phyloP scores from a whole-genome alignment of 1,140 invertebrate genomes.

The Saccostrea glomerata region DNA sequence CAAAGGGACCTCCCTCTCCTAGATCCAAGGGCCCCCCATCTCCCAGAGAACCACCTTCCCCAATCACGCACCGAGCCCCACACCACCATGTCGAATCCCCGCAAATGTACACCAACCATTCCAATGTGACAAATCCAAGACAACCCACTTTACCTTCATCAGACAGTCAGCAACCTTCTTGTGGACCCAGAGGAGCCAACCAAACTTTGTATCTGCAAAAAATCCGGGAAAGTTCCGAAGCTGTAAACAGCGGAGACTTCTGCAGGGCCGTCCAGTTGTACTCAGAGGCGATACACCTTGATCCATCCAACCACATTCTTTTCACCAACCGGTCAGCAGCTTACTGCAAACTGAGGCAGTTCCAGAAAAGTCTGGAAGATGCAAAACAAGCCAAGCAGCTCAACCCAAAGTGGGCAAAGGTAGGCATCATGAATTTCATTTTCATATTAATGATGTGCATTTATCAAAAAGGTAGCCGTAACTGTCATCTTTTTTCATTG shows the following conservation, averaged over 20 bases:
- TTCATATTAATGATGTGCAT: background rate
- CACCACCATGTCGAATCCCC: background rate
- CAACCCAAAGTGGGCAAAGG: conserved; percentile 92
- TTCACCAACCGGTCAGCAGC: conserved; percentile 94
- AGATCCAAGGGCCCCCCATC: background rate
- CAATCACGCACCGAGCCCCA: background rate
- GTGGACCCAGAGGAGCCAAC: conserved; percentile 35
- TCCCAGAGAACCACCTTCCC: background rate
- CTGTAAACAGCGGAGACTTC: conserved; percentile 87
- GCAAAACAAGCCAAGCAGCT: conserved; percentile 89
- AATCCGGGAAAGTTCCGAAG: conserved; percentile 87
- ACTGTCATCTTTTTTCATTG: conserved; percentile 9
- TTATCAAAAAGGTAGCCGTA: background rate
- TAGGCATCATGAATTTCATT: conserved; percentile 74
- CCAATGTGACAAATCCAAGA: background rate
- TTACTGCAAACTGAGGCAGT: conserved; percentile 88
- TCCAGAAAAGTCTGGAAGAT: conserved; percentile 88
- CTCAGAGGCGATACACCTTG: conserved; percentile 88
- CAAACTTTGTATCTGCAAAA: conserved; percentile 68
- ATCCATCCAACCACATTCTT: conserved; percentile 90
- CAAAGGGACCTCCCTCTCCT: background rate
- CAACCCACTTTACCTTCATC: conserved; percentile 4
- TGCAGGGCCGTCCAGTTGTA: conserved; percentile 89
- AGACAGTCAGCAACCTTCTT: background rate
- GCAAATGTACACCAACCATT: background rate